phyloP scores from a whole-genome alignment of 37 sponge, comb jelly and placozoan species.

The Chondrosia reniformis region DNA sequence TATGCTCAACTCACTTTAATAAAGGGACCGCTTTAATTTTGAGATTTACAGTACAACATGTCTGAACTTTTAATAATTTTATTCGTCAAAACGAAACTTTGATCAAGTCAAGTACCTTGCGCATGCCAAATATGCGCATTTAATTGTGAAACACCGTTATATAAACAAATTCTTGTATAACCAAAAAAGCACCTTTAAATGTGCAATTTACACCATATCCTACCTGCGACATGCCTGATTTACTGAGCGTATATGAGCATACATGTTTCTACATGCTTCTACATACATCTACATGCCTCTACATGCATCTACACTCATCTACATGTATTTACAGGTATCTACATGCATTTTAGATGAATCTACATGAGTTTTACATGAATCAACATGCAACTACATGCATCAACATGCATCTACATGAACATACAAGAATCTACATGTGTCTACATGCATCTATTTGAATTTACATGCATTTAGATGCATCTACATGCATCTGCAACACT shows the following conservation, averaged over 20 bases:
- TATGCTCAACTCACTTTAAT: too few species aligned
- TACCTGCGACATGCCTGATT: too few species aligned
- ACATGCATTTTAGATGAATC: too few species aligned
- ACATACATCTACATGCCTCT: not conserved
- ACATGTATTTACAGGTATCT: not conserved
- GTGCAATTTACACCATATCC: too few species aligned
- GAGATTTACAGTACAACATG: too few species aligned
- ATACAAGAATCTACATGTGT: not conserved
- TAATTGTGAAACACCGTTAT: too few species aligned
- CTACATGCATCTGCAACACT: not conserved
- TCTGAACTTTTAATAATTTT: too few species aligned
- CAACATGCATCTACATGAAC: not conserved
- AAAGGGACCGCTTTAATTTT: too few species aligned
- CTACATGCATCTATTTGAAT: not conserved
- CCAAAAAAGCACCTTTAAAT: too few species aligned
- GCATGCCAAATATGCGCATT: not conserved
- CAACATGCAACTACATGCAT: not conserved
- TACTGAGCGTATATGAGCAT: not conserved
- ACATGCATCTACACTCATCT: not conserved
- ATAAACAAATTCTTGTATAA: too few species aligned
- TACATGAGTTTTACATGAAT: not conserved
- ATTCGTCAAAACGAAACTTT: too few species aligned
- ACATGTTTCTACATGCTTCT: not conserved
- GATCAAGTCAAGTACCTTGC: not conserved
- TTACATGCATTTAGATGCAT: not conserved